Percentiles rank a stretch among this genome's conserved stretches.
phyloP scores from a whole-genome alignment of 2,113 vertebrate genomes.

The human region GRCh38 chr3:59706001-59706500 shows the following conservation, averaged over 20 bases:
- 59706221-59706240: not conserved
- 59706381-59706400: not conserved
- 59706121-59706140: slow-evolving; percentile 67
- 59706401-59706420: not conserved
- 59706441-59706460: not conserved
- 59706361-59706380: not conserved
- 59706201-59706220: slow-evolving; percentile 26
- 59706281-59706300: not conserved
- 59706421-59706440: not conserved
- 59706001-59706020: slow-evolving; percentile 65
- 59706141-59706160: slow-evolving; percentile 55
- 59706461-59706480: not conserved
- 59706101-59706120: slow-evolving; percentile 74
- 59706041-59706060: slow-evolving; percentile 61
- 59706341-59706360: not conserved
- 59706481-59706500: not conserved
- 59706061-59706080: slow-evolving; percentile 71
- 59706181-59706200: slow-evolving; percentile 64
- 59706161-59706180: slow-evolving; percentile 63
- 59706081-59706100: slow-evolving; percentile 78
- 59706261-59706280: not conserved
- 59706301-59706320: not conserved
- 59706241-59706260: not conserved
- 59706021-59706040: slow-evolving; percentile 44
- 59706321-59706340: not conserved